Evolutionary conservation across 2,888 invertebrate genomes (phyloP), one percentile per base, ranked within the genome.

Genomic region (Thecophora atra): DNA sequence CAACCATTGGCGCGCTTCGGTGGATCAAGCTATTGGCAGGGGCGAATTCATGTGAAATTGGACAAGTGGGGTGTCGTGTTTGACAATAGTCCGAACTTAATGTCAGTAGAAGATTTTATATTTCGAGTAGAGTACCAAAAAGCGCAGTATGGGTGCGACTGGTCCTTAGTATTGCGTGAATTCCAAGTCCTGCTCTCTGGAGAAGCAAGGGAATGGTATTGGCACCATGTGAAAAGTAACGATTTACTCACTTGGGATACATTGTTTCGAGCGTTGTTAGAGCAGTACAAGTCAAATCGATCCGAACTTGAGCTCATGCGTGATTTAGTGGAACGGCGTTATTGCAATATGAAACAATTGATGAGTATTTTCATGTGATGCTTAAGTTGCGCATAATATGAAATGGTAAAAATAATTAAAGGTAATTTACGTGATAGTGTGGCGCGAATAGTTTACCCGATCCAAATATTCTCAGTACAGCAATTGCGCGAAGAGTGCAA

Each of bases 401-500:
- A 72, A 44, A 62, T 69, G 17, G 51, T 72, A 0, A 42, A 56
- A 21, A 72, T 72, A 11, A 42, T 72, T 11, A 72, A 72, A 42
- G 8, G 69, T 19, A 72, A 72, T 13, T 8, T 72, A 13, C 24
- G 37, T 0, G 15, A 24, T 13, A 64, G 58, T 24, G 8, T 72
- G 0, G 42, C 56, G 0, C 54, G 56, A 19, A 72, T 64, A 19
- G n/a, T 69, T 7, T 69, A 56, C 30, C 54, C 72, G 1, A 44
- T 65, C n/a, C 37, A 24, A 1, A 42, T 71, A 7, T 65, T 52
- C 15, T 24, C 64, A 4, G 62, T 72, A n/a, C 47, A 72, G 8
- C 72, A 72, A 3, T 47, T 72, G 8, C 60, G 72, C 17, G 67
- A 72, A 7, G 68, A 72, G 21, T 62, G 67, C 42, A 37, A 51